Evolutionary conservation across 2,113 vertebrate species (phyloP), one percentile per base, ranked within the genome.

Genomic region (Phylloscopus trochiloides): DNA sequence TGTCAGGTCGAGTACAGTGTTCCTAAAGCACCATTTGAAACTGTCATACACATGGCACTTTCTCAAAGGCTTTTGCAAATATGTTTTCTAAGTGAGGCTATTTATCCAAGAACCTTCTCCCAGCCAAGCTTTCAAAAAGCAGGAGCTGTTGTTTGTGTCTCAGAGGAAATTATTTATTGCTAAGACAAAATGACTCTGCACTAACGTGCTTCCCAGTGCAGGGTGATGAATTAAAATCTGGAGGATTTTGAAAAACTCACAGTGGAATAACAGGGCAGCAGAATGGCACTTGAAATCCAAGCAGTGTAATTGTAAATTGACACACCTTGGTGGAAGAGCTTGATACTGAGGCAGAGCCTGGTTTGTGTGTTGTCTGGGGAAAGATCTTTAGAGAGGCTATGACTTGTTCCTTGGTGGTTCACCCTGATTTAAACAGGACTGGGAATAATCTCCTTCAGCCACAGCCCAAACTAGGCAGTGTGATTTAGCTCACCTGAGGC

Each of bases 141-240:
- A 76, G 74, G 86, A 96, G 78, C 82, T 80, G 87, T 79, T 95
- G 77, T 88, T 94, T 90, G 67, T 15, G 47, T 93, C 88, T 83
- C 63, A 55, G 88, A 95, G 48, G 90, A 86, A 95, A 94, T 94
- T 92, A 92, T 95, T 95, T 97, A 88, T 94, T 96, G 28, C 59
- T 25, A 38, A 76, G 67, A 90, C 51, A 88, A 93, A 95, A 93
- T 74, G 51, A 74, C 31, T 76, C 59, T 70, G 38, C 43, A 6
- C 55, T 80, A 93, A 48, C 8, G 1, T 67, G 36, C 21, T 88
- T 59, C 51, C 51, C 61, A 80, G 32, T 20, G 55, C 62, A 42
- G 32, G 48, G 36, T 83, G 75, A 90, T 80, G 26, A 59, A 93
- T 94, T 70, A 76, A 93, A 94, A 93, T 55, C 62, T 77, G 72